These are phyloP conservation scores for Anser cygnoides DNA, from an alignment of 2,113 vertebrate genomes.

Conservation along the genomic window DNA sequence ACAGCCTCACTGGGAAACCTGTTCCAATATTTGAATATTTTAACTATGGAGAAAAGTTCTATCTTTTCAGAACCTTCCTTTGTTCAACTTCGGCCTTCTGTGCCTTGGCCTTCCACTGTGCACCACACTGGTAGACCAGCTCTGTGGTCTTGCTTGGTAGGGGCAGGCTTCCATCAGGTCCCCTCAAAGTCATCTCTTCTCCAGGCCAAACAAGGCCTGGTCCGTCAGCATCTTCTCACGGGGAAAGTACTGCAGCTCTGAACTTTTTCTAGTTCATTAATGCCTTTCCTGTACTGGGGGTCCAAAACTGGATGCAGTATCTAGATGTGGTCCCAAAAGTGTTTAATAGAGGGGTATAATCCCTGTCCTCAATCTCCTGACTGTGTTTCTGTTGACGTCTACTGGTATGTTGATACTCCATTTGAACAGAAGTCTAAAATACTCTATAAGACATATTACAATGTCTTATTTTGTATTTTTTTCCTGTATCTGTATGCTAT, in stretches of 20 bases:
- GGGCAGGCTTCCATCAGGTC: not conserved
- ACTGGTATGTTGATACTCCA: not conserved
- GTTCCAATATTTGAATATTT: not conserved
- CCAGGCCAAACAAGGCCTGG: not conserved
- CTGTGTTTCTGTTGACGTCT: not conserved
- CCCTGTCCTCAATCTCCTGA: not conserved
- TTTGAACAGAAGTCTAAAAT: not conserved
- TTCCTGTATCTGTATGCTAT: not conserved
- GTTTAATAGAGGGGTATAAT: not conserved
- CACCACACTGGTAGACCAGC: accelerated
- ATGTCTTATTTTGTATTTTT: not conserved
- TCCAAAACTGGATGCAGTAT: not conserved
- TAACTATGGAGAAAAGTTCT: not conserved
- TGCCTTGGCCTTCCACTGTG: accelerated
- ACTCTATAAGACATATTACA: not conserved
- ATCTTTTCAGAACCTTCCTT: not conserved
- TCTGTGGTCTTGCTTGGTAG: not conserved
- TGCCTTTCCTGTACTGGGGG: accelerated
- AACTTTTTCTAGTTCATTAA: not conserved
- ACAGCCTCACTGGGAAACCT: not conserved
- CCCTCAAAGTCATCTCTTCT: not conserved
- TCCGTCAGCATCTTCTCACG: not conserved
- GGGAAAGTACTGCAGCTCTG: not conserved
- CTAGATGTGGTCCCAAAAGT: not conserved
- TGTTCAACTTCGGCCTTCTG: accelerated